Percentiles rank a stretch among this genome's conserved stretches.
Evolutionary conservation across 2,797 vertebrate genomes (phyloP).

Genomic region (Molothrus ater): DNA sequence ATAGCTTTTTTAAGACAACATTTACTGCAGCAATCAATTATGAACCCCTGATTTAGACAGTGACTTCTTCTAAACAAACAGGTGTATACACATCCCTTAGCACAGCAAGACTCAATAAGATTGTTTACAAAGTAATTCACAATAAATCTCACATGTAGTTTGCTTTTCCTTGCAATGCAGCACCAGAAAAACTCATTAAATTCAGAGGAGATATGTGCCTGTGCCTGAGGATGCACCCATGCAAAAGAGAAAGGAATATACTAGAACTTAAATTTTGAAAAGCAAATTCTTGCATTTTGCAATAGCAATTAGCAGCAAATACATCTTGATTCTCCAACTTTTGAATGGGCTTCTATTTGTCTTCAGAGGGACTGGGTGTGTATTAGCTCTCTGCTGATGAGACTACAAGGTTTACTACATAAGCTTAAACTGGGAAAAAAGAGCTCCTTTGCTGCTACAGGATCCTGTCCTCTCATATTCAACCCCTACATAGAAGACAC

Average conservation of each 20-base stretch:
- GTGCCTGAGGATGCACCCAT: background rate
- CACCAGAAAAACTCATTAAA: background rate
- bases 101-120: constrained; percentile 12
- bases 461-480: background rate
- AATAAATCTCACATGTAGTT: constrained; percentile 28
- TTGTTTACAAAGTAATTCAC: constrained; percentile 25
- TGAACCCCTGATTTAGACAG: background rate
- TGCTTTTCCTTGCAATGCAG: background rate
- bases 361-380: background rate
- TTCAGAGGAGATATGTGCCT: background rate
- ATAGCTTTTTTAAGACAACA: constrained; percentile 16
- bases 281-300: background rate
- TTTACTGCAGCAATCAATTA: constrained; percentile 26
- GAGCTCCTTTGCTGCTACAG: background rate
- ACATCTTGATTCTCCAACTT: background rate
- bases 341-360: background rate
- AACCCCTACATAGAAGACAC: background rate
- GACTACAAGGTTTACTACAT: background rate
- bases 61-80: background rate
- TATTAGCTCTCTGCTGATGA: background rate
- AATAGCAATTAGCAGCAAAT: background rate
- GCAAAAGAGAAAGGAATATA: background rate
- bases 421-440: background rate
- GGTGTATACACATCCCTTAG: background rate
- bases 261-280: background rate